Evolutionary conservation across 1,140 invertebrate genomes (phyloP), one percentile per base, ranked within the genome.

Genomic region (Drosophila pseudoobscura): DNA sequence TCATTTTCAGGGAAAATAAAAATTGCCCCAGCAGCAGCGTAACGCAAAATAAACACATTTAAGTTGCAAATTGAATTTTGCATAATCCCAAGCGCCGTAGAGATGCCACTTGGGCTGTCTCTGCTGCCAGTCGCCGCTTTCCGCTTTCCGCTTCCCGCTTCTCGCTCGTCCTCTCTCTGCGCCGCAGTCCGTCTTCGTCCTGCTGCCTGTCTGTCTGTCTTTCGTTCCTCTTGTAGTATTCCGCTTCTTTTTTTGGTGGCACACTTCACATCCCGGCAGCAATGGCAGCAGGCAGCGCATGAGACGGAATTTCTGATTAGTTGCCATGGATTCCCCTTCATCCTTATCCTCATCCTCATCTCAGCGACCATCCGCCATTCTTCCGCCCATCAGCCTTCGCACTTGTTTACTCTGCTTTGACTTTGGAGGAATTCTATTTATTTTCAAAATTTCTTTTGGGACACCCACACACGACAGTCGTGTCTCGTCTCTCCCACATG

Each of bases 1-100:
- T 87, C 82, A 87, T 87, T 87, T 87, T 88, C 83, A 87, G 78
- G 82, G 83, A 88, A 87, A 88, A 87, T 87, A 88, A 89, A 88
- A 88, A 88, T 89, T 88, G 84, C 83, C 83, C 80, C 83, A 88
- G 66, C 66, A 88, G 66, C 66, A 70, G 78, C 83, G 83, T 88
- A 90, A 90, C 83, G 80, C 84, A 90, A 89, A 90, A 90, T 90
- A 90, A 90, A 90, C 89, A 90, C 89, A 90, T 90, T 90, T 85
- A 90, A 90, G 80, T 90, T 90, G 89, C 84, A 90, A 90, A 90
- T 90, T 90, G 89, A 90, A 90, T 90, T 90, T 85, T 80, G 74
- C 80, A 90, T 90, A 90, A 90, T 90, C 89, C 80, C 78, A 70
- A 63, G 51, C 68, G 83, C 70, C 46, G 72, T 59, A 45, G 82